Evolutionary conservation across 2,888 invertebrate genomes (phyloP), one percentile per base, ranked within the genome.

Genomic region (Linhomoeus sp.): DNA sequence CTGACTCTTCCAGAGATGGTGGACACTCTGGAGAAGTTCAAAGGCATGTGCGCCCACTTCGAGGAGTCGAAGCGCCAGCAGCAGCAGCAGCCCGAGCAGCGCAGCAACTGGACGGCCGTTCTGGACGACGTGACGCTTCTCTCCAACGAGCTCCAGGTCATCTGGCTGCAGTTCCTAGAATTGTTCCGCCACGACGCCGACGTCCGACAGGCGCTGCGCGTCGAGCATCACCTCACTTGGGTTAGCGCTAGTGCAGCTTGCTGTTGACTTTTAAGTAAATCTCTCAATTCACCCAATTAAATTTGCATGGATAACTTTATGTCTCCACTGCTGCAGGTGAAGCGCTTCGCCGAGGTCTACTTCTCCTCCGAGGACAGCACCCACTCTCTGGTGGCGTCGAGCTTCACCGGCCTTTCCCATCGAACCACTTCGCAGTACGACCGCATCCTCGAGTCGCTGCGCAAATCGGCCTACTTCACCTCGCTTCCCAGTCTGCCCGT

Each of bases 261-360:
- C 43, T 43, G 43, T 5, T 43, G 43, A 3, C 23, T 47, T 43
- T 43, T 26, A n/a, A 25, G 43, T 2, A 43, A 43, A 0, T 86
- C 87, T 62, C 75, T 79, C 35, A 77, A 78, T 56, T 80, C 83
- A 45, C 74, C 88, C 71, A 90, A 90, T 2, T 76, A 90, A 54
- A 85, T 90, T 59, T 90, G 87, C 66, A 90, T 90, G 70, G 90
- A 90, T 69, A 80, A 82, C 67, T 86, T 62, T n/a, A n/a, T n/a
- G n/a, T 52, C 58, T 29, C 2, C 48, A 45, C 20, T n/a, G 29
- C 12, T 33, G 12, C 15, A 15, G 12, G n/a, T 87, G 38, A 80
- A 82, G 57, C 75, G 88, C 52, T 86, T 90, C 67, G 77, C 88
- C 1, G 90, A 92, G 69, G 84, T 82, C 45, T 92, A 90, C 70